Evolutionary conservation across 37 sponge, comb jelly and placozoan genomes (phyloP), one percentile per base, ranked within the genome.

Genomic region (Aphrocallistes beatrix): DNA sequence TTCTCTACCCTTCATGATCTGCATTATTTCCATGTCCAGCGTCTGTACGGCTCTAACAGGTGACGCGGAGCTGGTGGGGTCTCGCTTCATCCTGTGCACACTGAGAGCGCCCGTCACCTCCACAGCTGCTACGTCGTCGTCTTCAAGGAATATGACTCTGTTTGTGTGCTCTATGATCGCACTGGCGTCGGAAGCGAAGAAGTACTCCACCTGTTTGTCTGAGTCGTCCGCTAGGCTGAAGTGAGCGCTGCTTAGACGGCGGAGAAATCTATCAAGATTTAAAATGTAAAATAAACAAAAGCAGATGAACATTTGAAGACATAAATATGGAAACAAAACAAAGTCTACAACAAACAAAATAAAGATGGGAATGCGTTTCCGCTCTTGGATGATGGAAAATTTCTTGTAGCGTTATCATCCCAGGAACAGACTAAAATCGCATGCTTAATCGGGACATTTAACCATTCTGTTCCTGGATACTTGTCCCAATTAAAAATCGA

Each of bases 1-100:
- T n/a, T n/a, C n/a, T n/a, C n/a, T 49, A 91, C 97, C 99, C 90
- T 96, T 99, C 99, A 99, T 99, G 36, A 99, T 95, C 88, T 99
- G 92, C 88, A 96, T 94, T 19, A 99, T 85, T 82, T 99, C 88
- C 84, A 96, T 86, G 39, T 94, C 92, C 37, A 99, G 88, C 37
- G 96, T 95, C 83, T 93, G 92, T 1, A 99, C 88, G 36, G 90
- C 92, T 3, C 99, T 84, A 25, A 89, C 82, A 0, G 91, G 51
- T 8, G 89, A 90, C 37, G 60, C 89, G n/a, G 75, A 19, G 23
- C 51, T 51, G 17, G n/a, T 82, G 36, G 87, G 86, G 47, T 88
- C 82, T n/a, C 85, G 40, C 83, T 89, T 84, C n/a, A 96, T 84
- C 36, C 94, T 93, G 40, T 94, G 97, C n/a, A 99, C 91, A 36